phyloP scores from a whole-genome alignment of 2,888 invertebrate species.

The Petrolisthes cinctipes region DNA sequence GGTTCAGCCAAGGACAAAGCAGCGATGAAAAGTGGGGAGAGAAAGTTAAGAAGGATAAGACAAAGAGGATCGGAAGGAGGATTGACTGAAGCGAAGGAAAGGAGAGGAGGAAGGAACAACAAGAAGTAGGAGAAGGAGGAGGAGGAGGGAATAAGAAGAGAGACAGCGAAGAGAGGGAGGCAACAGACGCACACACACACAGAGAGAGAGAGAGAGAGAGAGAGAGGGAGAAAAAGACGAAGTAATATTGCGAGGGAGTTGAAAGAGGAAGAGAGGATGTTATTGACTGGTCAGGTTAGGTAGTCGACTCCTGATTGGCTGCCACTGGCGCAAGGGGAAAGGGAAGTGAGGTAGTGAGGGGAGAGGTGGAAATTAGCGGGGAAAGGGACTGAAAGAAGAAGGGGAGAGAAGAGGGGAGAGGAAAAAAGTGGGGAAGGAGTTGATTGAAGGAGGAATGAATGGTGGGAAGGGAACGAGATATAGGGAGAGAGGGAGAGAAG shows the following conservation, averaged over 20 bases:
- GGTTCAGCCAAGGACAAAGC: neutral
- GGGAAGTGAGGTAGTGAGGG: neutral
- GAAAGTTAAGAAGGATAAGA: neutral
- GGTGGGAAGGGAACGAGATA: constrained; percentile 22
- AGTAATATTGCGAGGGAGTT: neutral
- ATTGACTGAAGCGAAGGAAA: neutral
- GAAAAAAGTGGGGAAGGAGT: constrained; percentile 17
- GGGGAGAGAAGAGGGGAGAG: neutral
- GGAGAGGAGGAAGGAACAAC: neutral
- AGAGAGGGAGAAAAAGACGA: neutral
- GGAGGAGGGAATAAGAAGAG: neutral
- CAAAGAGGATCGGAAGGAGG: no score
- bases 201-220: neutral
- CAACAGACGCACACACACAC: no score
- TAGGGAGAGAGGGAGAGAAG: neutral
- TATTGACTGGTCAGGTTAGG: neutral
- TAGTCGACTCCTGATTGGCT: no score
- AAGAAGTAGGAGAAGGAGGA: neutral
- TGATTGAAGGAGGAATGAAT: constrained; percentile 2
- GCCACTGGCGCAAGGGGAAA: neutral
- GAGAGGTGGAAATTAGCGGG: neutral
- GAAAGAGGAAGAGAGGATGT: neutral
- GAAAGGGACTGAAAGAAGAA: neutral
- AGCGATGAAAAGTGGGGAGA: neutral
- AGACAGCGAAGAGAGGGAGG: neutral